Base-by-base conservation (phyloP, 2,888 invertebrate genomes). In the Schrankia costaestrigalis region DNA sequence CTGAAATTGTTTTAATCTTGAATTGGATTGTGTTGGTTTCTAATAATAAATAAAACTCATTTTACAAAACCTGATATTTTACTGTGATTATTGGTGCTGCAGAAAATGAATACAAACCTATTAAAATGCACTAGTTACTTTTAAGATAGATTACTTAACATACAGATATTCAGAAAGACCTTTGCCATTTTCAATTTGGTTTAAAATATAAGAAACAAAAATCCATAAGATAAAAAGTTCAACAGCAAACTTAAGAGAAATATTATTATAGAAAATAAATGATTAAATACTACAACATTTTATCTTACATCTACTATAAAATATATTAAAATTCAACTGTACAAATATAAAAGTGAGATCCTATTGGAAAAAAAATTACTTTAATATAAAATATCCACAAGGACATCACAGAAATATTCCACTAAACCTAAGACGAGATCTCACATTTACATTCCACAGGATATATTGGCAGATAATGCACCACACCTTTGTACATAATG, bases 321-420 rank as follows among this genome's bases (percentile, higher is more conserved):
- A 45, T 35, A 26, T 36, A 41, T 45, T 52, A 58, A 36, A 17
- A 46, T 51, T 54, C 49, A 60, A 72, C 76, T 74, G 74, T 62
- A 61, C 53, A 48, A 77, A 81, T 64, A 79, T 81, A 80, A 79
- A 69, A 73, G 78, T 76, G 82, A 83, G 79, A 81, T 75, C 78
- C 63, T 48, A 46, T 46, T 63, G 63, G 61, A 69, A 74, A 61
- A 50, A 54, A 44, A n/a, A n/a, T n/a, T n/a, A n/a, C n/a, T n/a
- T n/a, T n/a, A n/a, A n/a, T n/a, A 38, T 29, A 65, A 73, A 67
- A 78, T 75, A 77, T 78, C 72, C 73, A 67, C 61, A 62, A 42
- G 65, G 71, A 73, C 63, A 76, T 77, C 76, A 78, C 71, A 77
- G 69, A 70, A 63, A 37, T 42, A 55, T 59, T 57, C 46, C 48